Percentiles rank a stretch among this genome's conserved stretches.
Conservation (phyloP, 2,113 vertebrate genomes). For the Accipiter virgatus region DNA sequence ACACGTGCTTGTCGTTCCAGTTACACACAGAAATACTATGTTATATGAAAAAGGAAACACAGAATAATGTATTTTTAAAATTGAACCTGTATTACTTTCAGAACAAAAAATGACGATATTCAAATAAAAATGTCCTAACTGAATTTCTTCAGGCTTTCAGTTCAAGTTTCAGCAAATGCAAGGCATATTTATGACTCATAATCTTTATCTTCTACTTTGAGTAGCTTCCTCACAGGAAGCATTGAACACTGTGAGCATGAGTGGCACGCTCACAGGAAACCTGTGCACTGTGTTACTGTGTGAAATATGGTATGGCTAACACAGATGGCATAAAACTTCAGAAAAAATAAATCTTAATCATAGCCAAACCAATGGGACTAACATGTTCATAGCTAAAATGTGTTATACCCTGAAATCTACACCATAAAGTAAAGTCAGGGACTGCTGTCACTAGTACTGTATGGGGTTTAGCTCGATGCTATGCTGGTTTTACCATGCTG, state of each 20-base stretch:
- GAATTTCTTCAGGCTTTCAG: background rate
- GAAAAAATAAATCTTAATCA: background rate
- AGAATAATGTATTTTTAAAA: background rate
- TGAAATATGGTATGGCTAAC: background rate
- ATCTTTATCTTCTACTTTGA: background rate
- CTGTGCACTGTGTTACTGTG: background rate
- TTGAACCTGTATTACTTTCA: background rate
- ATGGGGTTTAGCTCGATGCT: background rate
- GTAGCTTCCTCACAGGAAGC: background rate
- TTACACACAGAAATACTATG: background rate
- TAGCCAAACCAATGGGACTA: background rate
- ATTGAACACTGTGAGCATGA: background rate
- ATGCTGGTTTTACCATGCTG: background rate
- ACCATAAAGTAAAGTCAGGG: background rate
- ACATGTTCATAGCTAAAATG: background rate
- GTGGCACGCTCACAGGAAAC: background rate
- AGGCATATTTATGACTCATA: background rate
- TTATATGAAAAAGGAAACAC: background rate
- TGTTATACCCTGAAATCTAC: background rate
- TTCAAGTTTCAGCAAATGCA: background rate
- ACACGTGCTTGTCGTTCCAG: background rate
- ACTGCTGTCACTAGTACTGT: background rate
- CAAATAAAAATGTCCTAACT: background rate
- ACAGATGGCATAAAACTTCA: background rate
- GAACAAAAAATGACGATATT: background rate